These are phyloP conservation scores for Etia nguti DNA, from an alignment of 2,113 vertebrate species.

Conservation along the genomic window DNA sequence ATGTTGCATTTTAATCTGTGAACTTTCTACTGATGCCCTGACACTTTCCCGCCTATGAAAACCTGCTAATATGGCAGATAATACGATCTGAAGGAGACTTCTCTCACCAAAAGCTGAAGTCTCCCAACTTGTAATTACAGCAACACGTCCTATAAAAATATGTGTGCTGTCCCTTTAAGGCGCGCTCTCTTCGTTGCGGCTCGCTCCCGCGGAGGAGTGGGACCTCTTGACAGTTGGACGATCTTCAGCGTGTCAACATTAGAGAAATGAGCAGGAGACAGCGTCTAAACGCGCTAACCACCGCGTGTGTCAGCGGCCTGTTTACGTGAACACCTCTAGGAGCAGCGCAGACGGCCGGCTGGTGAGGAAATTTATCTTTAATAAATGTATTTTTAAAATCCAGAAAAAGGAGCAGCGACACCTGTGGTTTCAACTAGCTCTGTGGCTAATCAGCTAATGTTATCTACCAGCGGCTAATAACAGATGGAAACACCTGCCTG, in stretches of 20 bases:
- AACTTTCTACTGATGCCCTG: background rate
- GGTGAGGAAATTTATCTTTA: background rate
- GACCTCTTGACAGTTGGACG: accelerated
- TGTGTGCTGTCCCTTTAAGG: background rate
- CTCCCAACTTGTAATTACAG: background rate
- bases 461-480: background rate
- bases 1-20: background rate
- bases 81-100: background rate
- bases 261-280: background rate
- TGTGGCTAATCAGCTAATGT: background rate
- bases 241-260: conserved; percentile 41
- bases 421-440: background rate
- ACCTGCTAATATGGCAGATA: background rate
- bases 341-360: background rate
- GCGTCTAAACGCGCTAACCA: background rate
- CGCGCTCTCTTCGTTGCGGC: background rate
- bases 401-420: background rate
- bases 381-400: background rate
- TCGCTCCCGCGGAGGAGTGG: background rate
- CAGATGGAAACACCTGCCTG: background rate
- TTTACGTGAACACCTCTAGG: background rate
- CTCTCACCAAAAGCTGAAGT: background rate
- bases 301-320: background rate
- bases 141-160: background rate
- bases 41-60: background rate